Percentiles rank a stretch among this genome's conserved stretches.
These are phyloP conservation scores for Eucera pruinosa DNA, from an alignment of 2,888 invertebrate genomes.

Conservation along the genomic window DNA sequence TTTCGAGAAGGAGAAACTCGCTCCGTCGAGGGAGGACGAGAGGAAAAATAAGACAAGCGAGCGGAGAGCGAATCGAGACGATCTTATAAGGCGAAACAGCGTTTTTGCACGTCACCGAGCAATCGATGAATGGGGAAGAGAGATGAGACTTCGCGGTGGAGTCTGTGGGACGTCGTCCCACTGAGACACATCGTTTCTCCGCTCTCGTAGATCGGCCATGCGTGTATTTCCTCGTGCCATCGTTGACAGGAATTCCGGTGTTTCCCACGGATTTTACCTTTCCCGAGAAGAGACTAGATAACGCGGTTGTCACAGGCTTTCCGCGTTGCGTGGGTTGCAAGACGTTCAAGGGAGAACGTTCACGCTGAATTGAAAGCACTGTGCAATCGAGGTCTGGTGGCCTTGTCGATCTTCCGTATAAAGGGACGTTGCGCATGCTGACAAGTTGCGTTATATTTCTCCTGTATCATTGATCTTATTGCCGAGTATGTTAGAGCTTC, in stretches of 20 bases:
- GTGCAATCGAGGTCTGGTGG: not conserved
- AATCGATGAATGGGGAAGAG: slow-evolving; percentile 74
- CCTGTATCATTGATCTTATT: not conserved
- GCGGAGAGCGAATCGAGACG: slow-evolving; percentile 15
- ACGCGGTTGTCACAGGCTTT: slow-evolving; percentile 24
- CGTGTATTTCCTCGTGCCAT: slow-evolving; percentile 39
- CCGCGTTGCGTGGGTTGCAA: slow-evolving; percentile 57
- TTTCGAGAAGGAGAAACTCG: slow-evolving; percentile 16
- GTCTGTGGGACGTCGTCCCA: slow-evolving; percentile 74
- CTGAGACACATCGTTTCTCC: slow-evolving; percentile 67
- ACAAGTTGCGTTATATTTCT: slow-evolving; percentile 9
- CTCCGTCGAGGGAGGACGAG: not conserved
- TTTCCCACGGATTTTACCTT: slow-evolving; percentile 56
- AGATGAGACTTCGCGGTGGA: slow-evolving; percentile 12
- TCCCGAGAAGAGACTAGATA: slow-evolving; percentile 1
- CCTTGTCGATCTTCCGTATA: slow-evolving; percentile 65
- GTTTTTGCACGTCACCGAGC: slow-evolving; percentile 68
- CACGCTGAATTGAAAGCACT: not conserved
- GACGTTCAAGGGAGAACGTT: slow-evolving; percentile 30
- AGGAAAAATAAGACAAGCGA: slow-evolving; percentile 5
- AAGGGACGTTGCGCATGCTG: slow-evolving; percentile 9
- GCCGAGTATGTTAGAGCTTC: not conserved
- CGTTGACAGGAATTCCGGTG: slow-evolving; percentile 35
- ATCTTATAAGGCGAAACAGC: slow-evolving; percentile 71
- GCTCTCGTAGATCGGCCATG: slow-evolving; percentile 30